Evolutionary conservation across 2,888 invertebrate species (phyloP), one percentile per base, ranked within the genome.

Genomic region (Nomada fabriciana): DNA sequence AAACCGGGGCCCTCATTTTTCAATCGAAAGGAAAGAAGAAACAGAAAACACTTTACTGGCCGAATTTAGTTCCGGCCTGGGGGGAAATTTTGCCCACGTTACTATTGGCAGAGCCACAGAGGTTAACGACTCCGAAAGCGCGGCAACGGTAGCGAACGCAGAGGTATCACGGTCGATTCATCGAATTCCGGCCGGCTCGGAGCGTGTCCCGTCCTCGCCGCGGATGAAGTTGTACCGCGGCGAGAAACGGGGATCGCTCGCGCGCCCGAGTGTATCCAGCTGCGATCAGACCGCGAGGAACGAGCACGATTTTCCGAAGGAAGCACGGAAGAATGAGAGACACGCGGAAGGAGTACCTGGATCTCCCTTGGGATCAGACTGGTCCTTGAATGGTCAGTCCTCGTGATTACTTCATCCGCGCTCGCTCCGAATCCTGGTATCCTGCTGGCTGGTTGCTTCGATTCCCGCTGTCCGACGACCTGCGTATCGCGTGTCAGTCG

Each of bases 391-490:
- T 83, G 79, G 78, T 89, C 79, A 78, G 78, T 73, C 67, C 80
- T 69, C 68, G 87, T 68, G 75, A 85, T 88, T 82, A 84, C 85
- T 86, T 89, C 84, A 87, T 89, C 85, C 84, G 82, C 86, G 85
- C 73, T 83, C 85, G 69, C 85, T 83, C 64, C 82, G 85, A 80
- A 84, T 88, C 83, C 77, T 80, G 76, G 69, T 83, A 75, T 81
- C 85, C 69, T 55, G 85, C 42, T 79, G 78, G 69, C 60, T 85
- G 75, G 71, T 76, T 63, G 57, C 63, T 55, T 80, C 76, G 81
- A 50, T 75, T 68, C 64, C 77, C 69, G 60, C 52, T 83, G 59
- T 63, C 74, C 73, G 75, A 55, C 78, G 81, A 81, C 65, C 78
- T 64, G 64, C 53, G 9, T 71, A 59, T 80, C 88, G 76, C 63